Evolutionary conservation across 2,888 invertebrate species (phyloP).

Genomic region (Xanthostigma xanthostigma): DNA sequence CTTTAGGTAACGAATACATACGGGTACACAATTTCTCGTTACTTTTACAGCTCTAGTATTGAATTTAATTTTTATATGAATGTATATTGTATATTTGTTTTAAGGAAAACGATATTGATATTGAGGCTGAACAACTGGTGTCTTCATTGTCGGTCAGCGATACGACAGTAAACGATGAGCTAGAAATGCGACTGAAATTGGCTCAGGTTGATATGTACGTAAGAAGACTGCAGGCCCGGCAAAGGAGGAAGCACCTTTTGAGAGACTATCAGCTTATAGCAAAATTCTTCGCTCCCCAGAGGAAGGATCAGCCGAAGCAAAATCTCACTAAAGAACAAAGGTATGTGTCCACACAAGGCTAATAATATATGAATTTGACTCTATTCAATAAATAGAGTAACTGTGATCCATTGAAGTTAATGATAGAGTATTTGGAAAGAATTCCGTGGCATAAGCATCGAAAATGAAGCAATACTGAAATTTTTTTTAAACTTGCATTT

Average conservation of each 20-base stretch:
- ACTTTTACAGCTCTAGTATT: too few species aligned
- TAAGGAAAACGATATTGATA: conserved; percentile 74
- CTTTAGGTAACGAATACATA: too few species aligned
- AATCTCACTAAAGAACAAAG: conserved; percentile 61
- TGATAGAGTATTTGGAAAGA: too few species aligned
- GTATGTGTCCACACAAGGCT: conserved; percentile 26
- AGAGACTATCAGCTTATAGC: conserved; percentile 82
- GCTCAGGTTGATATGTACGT: conserved; percentile 89
- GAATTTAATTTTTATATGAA: conserved; percentile 1
- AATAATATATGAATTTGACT: too few species aligned
- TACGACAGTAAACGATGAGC: conserved; percentile 71
- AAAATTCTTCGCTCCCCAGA: conserved; percentile 57
- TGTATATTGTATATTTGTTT: conserved; percentile 15
- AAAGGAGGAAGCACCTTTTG: conserved; percentile 76
- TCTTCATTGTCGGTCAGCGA: conserved; percentile 70
- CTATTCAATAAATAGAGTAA: too few species aligned
- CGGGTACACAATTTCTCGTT: too few species aligned
- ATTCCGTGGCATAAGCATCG: too few species aligned
- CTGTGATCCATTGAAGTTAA: too few species aligned
- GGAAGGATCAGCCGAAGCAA: conserved; percentile 26
- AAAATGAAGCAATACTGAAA: too few species aligned
- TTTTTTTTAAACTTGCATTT: too few species aligned
- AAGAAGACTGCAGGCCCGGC: conserved; percentile 66
- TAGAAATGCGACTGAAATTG: conserved; percentile 78
- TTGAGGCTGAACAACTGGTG: conserved; percentile 76